Base-by-base conservation (phyloP, 2,797 vertebrate species). In the Cynopterus sphinx region DNA sequence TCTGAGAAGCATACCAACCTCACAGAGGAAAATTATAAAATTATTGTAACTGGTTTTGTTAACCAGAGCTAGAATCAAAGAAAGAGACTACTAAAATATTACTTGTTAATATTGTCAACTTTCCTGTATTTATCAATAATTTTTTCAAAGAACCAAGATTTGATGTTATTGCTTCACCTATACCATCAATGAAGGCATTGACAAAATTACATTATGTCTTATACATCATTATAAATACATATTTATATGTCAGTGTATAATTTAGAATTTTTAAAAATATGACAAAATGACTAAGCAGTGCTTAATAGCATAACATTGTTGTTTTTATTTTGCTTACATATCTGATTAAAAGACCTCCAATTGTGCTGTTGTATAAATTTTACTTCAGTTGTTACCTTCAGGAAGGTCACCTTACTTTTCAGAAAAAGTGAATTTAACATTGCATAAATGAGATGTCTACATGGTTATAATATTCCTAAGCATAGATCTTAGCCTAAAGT, bases 111-210 rank as follows among this genome's bases (percentile, higher is more conserved):
- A 88, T 55, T 49, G 55, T 83, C 46, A 89, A 15, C 43, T 43
- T 43, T 85, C 51, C 78, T 39, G 21, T 88, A 89, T 22, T 77
- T 67, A 81, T 9, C 51, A 75, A 92, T 57, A 92, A 55, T 28
- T 67, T 61, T 73, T 97, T 90, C 36, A 89, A 96, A 78, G 3
- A 88, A 96, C 33, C n/a, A 94, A 96, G 83, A 93, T 59, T n/a
- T 95, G 88, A 91, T 96, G 81, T 33, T 87, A 61, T 96, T 96
- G 43, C 59, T 77, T 97, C 77, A 96, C 28, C 21, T 97, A 36
- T 91, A 70, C 53, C 90, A 67, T 75, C 95, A 96, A 95, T 91
- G 63, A 97, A 94, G 82, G 57, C 39, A 96, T 94, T 33, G 97
- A 68, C 61, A 79, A 88, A 97, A 68, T 94, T n/a, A 59, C 53